phyloP scores from a whole-genome alignment of 2,888 invertebrate species.

The Spisula subtruncata region DNA sequence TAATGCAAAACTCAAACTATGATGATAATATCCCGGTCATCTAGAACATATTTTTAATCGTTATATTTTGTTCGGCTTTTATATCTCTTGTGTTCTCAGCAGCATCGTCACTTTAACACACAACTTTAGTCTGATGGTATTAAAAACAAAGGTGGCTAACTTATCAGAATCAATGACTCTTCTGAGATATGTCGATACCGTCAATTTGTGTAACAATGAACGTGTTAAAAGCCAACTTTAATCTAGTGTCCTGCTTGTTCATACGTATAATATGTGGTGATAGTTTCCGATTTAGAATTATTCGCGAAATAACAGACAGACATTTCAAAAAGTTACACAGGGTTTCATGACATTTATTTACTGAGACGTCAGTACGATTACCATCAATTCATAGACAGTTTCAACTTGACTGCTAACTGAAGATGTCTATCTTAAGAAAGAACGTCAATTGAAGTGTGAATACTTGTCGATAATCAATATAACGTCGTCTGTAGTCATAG shows the following conservation, averaged over 20 bases:
- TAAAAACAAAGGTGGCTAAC: not conserved
- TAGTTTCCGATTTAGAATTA: conserved; percentile 11
- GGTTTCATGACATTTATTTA: conserved; percentile 16
- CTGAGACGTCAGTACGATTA: conserved; percentile 1
- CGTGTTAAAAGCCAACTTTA: conserved; percentile 19
- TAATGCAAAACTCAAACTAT: too few relatives aligned
- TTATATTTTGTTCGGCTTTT: too few relatives aligned
- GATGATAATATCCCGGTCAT: too few relatives aligned
- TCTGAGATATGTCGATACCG: conserved; percentile 1
- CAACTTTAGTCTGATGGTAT: not conserved
- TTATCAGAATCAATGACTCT: conserved; percentile 11
- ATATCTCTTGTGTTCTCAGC: conserved; percentile 10
- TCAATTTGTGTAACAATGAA: not conserved
- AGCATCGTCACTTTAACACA: not conserved
- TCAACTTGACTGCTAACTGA: not conserved
- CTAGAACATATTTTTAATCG: too few relatives aligned
- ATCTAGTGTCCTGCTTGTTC: conserved; percentile 19
- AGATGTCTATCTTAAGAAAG: conserved; percentile 15
- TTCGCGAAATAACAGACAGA: conserved; percentile 9
- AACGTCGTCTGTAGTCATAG: not conserved
- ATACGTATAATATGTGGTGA: not conserved
- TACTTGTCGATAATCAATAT: conserved; percentile 6
- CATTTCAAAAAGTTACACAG: not conserved
- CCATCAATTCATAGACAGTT: conserved; percentile 21
- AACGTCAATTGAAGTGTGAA: not conserved